Evolutionary conservation across 2,888 invertebrate species (phyloP).

Genomic region (Xestia rhomboidea): DNA sequence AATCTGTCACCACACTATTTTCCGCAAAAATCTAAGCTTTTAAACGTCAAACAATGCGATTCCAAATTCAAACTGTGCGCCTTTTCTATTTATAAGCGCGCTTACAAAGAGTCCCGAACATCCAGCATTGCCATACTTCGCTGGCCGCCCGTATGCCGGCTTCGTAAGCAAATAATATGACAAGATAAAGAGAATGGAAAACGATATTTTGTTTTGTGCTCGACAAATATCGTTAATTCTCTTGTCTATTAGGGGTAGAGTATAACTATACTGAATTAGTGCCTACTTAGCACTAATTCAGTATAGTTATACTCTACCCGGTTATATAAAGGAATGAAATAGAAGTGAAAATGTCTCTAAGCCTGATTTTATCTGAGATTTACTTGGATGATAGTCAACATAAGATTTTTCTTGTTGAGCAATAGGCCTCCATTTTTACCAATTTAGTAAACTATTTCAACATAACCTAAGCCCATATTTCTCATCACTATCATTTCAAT

Average conservation of each 20-base stretch:
- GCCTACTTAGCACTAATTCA: too few species aligned
- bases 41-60: slow-evolving; percentile 9
- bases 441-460: background rate
- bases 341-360: slow-evolving; percentile 18
- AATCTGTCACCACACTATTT: slow-evolving; percentile 3
- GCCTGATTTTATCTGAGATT: slow-evolving; percentile 11
- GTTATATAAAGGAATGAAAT: slow-evolving; percentile 28
- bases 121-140: slow-evolving; percentile 60
- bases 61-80: slow-evolving; percentile 38
- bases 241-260: slow-evolving; percentile 48
- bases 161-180: slow-evolving; percentile 83
- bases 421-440: background rate
- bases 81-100: slow-evolving; percentile 24
- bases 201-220: slow-evolving; percentile 73
- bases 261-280: slow-evolving; percentile 31
- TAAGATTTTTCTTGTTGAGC: background rate
- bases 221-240: slow-evolving; percentile 66
- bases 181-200: slow-evolving; percentile 80
- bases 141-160: slow-evolving; percentile 79
- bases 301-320: too few species aligned
- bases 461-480: background rate
- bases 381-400: background rate
- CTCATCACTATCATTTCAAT: background rate
- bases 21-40: background rate
- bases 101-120: slow-evolving; percentile 40